Conservation (phyloP, 2,797 vertebrate species). For the Calcarius lapponicus region DNA sequence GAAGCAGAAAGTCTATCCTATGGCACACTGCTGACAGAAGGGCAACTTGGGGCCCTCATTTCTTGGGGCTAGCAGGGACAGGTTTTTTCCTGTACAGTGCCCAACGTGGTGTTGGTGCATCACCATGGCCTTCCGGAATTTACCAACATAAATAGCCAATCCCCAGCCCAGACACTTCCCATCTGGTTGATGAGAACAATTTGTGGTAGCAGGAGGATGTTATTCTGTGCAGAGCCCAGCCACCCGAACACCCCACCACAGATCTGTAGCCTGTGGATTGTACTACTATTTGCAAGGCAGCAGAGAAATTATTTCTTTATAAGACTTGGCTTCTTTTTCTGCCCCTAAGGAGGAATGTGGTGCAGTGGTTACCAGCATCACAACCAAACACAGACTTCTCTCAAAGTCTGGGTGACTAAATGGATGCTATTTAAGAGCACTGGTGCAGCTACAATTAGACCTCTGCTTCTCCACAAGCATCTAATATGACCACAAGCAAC, state of each 20-base stretch:
- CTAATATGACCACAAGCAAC: constrained; percentile 46
- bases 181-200: neutral
- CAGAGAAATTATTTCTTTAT: constrained; percentile 12
- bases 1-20: neutral
- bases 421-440: constrained; percentile 43
- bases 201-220: constrained; percentile 22
- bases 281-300: constrained; percentile 15
- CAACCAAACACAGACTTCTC: constrained; percentile 36
- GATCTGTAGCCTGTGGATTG: neutral
- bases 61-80: neutral
- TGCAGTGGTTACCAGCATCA: constrained; percentile 55
- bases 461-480: constrained; percentile 56
- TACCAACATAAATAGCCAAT: neutral
- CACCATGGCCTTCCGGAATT: neutral
- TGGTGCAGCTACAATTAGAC: constrained; percentile 45
- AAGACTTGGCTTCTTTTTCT: constrained; percentile 49
- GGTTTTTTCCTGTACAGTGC: neutral
- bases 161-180: neutral
- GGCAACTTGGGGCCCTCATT: rapidly evolving
- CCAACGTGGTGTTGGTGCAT: rapidly evolving
- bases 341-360: constrained; percentile 50
- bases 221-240: neutral
- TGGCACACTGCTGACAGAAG: neutral
- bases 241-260: neutral
- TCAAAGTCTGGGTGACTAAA: constrained; percentile 47